Evolutionary conservation across 2,113 vertebrate species (phyloP), one percentile per base, ranked within the genome.

Genomic region (Tyto alba): DNA sequence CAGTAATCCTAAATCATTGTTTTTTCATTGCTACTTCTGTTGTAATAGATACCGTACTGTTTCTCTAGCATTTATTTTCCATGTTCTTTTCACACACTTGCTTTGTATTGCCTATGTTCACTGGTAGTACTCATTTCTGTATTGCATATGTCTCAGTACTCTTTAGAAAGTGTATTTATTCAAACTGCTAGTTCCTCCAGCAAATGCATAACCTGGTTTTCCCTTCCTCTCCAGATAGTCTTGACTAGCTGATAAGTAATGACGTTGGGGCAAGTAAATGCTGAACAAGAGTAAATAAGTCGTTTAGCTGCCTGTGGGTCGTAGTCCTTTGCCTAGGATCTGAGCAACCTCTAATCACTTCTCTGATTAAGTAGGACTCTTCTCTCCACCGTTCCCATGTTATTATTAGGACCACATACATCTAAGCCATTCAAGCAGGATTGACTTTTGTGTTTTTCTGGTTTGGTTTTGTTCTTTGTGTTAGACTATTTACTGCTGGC

Each of bases 351-450:
- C 74, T 69, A 4, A 83, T 64, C 41, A 9, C 16, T 69, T 67
- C 12, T 86, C 78, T 78, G 32, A 60, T 92, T 73, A 76, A 88
- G 36, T 11, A 52, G 62, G 19, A 76, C 41, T 78, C 12, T 57
- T 4, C 36, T 63, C 10, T 9, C 14, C 11, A 7, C 22, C 3
- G 2, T 4, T 71, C 11, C 10, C 1, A 0, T 32, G 40, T 86
- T 79, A 5, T 48, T 91, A 17, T 59, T 59, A 60, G 36, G 27
- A 60, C 25, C 4, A 30, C 16, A 8, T 22, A 88, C 85, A 16
- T 48, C 63, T 77, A 32, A 90, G 80, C 5, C 5, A 0, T 67
- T 80, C 18, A 77, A 74, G 73, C 6, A 72, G 20, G 30, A 19
- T 16, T 60, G 27, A 27, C 14, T 40, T 20, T 27, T 48, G 23